phyloP scores from a whole-genome alignment of 2,888 invertebrate species.

The Ashinkailepas kermadecensis region DNA sequence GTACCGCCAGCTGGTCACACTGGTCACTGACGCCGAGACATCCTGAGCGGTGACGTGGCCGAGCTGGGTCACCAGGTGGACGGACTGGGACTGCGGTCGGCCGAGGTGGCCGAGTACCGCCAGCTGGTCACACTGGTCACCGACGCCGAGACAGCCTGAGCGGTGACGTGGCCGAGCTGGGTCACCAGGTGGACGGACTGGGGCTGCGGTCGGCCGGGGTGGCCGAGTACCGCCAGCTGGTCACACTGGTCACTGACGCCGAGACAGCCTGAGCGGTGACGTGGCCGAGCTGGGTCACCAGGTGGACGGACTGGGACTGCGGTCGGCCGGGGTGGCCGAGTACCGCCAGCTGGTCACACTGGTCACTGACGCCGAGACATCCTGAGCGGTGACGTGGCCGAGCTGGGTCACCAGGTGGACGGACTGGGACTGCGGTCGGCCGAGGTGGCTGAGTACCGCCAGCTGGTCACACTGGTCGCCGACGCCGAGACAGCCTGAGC shows the following conservation, averaged over 20 bases:
- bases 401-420: constrained; percentile 20
- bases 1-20: too few relatives aligned
- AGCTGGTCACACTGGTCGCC: background rate
- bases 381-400: constrained; percentile 55
- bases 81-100: background rate
- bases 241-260: background rate
- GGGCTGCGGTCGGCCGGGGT: background rate
- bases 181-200: background rate
- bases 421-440: background rate
- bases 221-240: background rate
- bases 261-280: constrained; percentile 48
- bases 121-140: background rate
- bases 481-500: background rate
- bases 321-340: background rate
- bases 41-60: too few relatives aligned
- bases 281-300: constrained; percentile 44
- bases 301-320: background rate
- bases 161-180: constrained; percentile 56
- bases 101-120: background rate
- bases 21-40: too few relatives aligned
- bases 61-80: constrained; percentile 22
- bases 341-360: background rate
- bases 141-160: background rate
- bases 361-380: background rate
- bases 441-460: background rate